These are phyloP conservation scores for Onchidella celtica DNA, from an alignment of 2,888 invertebrate genomes.

Conservation along the genomic window DNA sequence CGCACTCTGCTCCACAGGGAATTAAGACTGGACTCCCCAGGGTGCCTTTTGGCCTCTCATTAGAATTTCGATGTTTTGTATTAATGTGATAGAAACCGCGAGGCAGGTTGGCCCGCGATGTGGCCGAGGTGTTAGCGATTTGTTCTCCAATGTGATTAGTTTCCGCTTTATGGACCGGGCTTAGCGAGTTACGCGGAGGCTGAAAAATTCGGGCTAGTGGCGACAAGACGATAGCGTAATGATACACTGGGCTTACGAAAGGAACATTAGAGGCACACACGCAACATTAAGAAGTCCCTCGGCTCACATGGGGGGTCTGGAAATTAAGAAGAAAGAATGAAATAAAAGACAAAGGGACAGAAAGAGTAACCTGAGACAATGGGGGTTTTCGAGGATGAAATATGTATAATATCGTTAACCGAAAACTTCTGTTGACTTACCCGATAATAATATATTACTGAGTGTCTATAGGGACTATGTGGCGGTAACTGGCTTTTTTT, in stretches of 20 bases:
- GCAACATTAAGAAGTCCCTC: background rate
- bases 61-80: constrained; percentile 36
- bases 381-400: too few relatives aligned
- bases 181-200: constrained; percentile 1
- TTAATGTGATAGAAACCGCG: constrained; percentile 19
- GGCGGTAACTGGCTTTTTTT: too few relatives aligned
- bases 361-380: background rate
- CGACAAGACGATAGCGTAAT: background rate
- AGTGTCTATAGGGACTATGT: too few relatives aligned
- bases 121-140: constrained; percentile 23
- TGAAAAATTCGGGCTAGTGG: background rate
- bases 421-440: too few relatives aligned
- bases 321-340: background rate
- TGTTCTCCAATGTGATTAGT: constrained; percentile 33
- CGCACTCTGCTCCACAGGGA: constrained; percentile 9
- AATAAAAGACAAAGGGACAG: background rate
- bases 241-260: background rate
- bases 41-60: constrained; percentile 14
- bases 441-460: too few relatives aligned
- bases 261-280: background rate
- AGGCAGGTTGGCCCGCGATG: constrained; percentile 9
- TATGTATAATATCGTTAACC: too few relatives aligned
- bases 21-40: background rate
- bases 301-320: background rate
- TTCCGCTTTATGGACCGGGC: constrained; percentile 11